Evolutionary conservation across 2,888 invertebrate genomes (phyloP), one percentile per base, ranked within the genome.

Genomic region (Torymus texanus): DNA sequence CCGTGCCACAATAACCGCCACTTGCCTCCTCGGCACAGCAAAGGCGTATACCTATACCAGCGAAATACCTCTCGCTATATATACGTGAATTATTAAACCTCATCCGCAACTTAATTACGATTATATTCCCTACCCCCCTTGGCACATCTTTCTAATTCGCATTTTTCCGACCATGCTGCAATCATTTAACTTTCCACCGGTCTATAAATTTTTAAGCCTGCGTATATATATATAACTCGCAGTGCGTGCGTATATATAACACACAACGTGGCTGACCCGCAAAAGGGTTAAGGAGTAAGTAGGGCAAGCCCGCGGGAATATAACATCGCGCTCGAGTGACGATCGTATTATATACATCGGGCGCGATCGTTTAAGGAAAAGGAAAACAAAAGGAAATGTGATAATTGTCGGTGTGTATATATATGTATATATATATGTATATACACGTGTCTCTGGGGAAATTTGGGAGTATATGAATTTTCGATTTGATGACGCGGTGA

Each of bases 251-350:
- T 2, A 2, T 21, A n/a, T n/a, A n/a, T n/a, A n/a, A n/a, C n/a
- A n/a, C n/a, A 5, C 5, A 29, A 29, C 41, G 24, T 0, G 14
- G 3, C 53, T 14, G 13, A 18, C 67, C 55, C 18, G 21, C 11
- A 67, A 67, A 67, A 67, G 67, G 67, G 67, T 67, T 67, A 24
- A 21, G 12, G 67, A 18, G 67, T 18, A 55, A 55, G 29, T 29
- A 29, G 29, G 29, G 5, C 29, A 3, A 18, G 59, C 70, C 58
- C 70, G 59, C 59, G 70, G 59, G 50, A 71, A 71, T 67, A 67
- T 14, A 21, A 18, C 50, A 61, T 71, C 61, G 4, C 59, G 59
- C 61, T 13, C 59, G 61, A 21, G 61, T 56, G 59, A 61, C 21
- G 51, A 16, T 13, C 50, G 41, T 41, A 70, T 58, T 41, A 29